These are phyloP conservation scores for Spatulosminthurus flaviceps DNA, from an alignment of 2,888 invertebrate species.

Conservation along the genomic window DNA sequence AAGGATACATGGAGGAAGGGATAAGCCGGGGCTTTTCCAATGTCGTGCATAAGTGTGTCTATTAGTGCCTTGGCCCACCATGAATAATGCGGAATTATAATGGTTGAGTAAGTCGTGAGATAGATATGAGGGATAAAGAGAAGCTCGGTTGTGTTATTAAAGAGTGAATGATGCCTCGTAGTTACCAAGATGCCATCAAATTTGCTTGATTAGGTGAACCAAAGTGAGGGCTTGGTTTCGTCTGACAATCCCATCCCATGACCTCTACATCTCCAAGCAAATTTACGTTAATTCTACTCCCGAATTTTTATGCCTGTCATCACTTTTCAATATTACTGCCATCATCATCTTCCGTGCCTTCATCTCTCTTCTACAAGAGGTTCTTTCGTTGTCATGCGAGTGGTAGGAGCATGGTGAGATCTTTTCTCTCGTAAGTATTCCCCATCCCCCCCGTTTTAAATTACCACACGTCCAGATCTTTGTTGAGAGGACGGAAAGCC, in stretches of 20 bases:
- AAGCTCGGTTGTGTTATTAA: neutral
- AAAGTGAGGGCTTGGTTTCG: constrained; percentile 11
- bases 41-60: no score
- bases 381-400: neutral
- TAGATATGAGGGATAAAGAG: neutral
- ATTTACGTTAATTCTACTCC: neutral
- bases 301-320: constrained; percentile 40
- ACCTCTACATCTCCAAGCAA: constrained; percentile 14
- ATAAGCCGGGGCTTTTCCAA: no score
- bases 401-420: no score
- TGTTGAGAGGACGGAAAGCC: neutral
- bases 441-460: neutral
- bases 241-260: constrained; percentile 11
- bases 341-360: constrained; percentile 4
- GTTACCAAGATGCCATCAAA: constrained; percentile 31
- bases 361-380: neutral
- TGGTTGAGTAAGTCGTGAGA: neutral
- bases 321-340: constrained; percentile 38
- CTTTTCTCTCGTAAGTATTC: neutral
- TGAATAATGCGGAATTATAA: constrained; percentile 10
- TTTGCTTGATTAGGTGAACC: constrained; percentile 42
- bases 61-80: neutral
- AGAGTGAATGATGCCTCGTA: constrained; percentile 12
- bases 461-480: neutral
- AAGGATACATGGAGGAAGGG: no score